phyloP scores from a whole-genome alignment of 92 coral and sea anemone genomes.

The Palythoa caribaeorum region DNA sequence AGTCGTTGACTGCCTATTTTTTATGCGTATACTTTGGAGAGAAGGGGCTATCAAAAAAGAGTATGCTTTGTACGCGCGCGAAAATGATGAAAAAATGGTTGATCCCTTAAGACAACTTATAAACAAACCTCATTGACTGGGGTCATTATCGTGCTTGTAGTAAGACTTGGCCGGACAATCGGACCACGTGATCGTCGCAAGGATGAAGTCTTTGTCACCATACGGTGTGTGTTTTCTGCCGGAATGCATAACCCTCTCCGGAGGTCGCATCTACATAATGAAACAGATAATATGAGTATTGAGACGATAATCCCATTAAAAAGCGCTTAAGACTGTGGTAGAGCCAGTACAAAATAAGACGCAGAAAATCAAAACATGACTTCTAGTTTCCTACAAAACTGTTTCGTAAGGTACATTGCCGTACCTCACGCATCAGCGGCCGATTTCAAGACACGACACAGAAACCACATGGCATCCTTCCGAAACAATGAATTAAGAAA shows the following conservation, averaged over 20 bases:
- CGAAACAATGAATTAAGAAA: no score
- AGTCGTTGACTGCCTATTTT: no score
- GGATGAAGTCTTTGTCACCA: conserved; percentile 8
- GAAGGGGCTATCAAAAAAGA: background rate
- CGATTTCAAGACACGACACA: no score
- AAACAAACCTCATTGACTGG: conserved; percentile 7
- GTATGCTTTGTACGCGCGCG: background rate
- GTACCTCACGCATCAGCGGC: no score
- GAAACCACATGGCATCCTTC: no score
- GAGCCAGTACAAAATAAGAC: no score
- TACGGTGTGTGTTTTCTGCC: conserved; percentile 6
- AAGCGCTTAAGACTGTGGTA: no score
- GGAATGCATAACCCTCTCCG: background rate
- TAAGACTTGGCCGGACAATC: background rate
- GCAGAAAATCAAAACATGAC: no score
- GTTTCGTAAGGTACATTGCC: no score
- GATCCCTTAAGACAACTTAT: background rate
- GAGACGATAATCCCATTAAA: no score
- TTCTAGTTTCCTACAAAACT: no score
- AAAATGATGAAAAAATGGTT: background rate
- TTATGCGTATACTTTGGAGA: background rate
- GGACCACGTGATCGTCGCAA: conserved; percentile 9
- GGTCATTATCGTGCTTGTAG: background rate
- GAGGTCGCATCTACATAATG: conserved; percentile 19
- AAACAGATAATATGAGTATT: background rate